These are phyloP conservation scores for Trachymyrmex septentrionalis DNA, from an alignment of 1,140 invertebrate species.

Conservation along the genomic window DNA sequence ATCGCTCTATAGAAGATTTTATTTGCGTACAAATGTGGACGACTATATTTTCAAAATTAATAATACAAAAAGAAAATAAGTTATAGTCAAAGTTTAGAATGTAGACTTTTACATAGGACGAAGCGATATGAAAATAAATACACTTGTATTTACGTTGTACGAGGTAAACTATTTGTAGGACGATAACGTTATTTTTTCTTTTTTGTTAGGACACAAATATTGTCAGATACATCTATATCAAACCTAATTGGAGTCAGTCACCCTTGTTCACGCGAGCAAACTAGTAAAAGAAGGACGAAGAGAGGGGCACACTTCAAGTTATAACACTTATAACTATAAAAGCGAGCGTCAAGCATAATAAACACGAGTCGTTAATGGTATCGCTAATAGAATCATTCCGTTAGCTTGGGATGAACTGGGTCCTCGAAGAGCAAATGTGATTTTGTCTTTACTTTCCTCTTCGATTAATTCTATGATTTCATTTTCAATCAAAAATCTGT, in stretches of 20 bases:
- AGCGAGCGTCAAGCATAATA: conserved; percentile 80
- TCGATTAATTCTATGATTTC: not conserved
- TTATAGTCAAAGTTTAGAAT: not conserved
- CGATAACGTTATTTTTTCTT: conserved; percentile 26
- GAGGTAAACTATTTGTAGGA: not conserved
- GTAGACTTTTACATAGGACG: not conserved
- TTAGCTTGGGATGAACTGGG: conserved; percentile 52
- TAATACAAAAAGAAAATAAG: not conserved
- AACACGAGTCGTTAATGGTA: conserved; percentile 83
- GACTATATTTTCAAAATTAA: conserved; percentile 6
- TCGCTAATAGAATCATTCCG: conserved; percentile 84
- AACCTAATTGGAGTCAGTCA: conserved; percentile 80
- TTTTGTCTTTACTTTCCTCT: conserved; percentile 26
- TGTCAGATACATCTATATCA: conserved; percentile 79
- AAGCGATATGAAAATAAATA: not conserved
- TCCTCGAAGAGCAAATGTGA: conserved; percentile 20
- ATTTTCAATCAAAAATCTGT: not conserved
- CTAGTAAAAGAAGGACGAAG: conserved; percentile 35
- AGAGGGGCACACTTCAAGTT: conserved; percentile 74
- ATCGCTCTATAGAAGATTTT: not conserved
- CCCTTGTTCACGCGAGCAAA: conserved; percentile 68
- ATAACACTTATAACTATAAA: conserved; percentile 84
- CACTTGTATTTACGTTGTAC: not conserved
- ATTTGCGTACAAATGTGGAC: not conserved
- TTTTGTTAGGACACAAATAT: conserved; percentile 60